phyloP scores from a whole-genome alignment of 2,113 vertebrate species.

The Sterrhoptilus dennistouni region DNA sequence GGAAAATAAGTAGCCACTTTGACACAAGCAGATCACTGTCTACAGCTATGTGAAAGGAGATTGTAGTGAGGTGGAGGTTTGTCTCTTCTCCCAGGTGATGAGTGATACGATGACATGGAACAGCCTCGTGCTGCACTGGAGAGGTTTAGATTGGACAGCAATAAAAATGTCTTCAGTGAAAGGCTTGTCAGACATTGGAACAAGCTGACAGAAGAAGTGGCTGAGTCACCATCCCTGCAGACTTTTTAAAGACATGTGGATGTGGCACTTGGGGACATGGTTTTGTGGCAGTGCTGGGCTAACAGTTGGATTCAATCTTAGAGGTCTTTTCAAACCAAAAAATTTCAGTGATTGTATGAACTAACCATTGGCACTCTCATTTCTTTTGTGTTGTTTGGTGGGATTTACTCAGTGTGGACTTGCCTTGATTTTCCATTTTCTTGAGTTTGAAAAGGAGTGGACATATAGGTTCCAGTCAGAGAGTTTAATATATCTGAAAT shows the following conservation, averaged over 20 bases:
- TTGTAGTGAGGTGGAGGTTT: fast-evolving
- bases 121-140: fast-evolving
- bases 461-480: not conserved
- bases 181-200: not conserved
- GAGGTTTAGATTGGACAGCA: not conserved
- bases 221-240: not conserved
- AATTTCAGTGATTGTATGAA: not conserved
- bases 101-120: fast-evolving
- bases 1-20: not conserved
- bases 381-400: not conserved
- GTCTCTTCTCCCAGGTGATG: not conserved
- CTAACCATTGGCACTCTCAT: not conserved
- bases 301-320: fast-evolving
- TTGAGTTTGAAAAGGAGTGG: not conserved
- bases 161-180: not conserved
- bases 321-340: not conserved
- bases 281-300: not conserved
- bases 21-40: not conserved
- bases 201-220: not conserved
- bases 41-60: not conserved
- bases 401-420: not conserved
- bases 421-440: not conserved
- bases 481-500: not conserved
- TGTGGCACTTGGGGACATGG: not conserved
- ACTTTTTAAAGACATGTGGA: not conserved